Conservation (phyloP, 2,113 vertebrate genomes). For the Bufo bufo region DNA sequence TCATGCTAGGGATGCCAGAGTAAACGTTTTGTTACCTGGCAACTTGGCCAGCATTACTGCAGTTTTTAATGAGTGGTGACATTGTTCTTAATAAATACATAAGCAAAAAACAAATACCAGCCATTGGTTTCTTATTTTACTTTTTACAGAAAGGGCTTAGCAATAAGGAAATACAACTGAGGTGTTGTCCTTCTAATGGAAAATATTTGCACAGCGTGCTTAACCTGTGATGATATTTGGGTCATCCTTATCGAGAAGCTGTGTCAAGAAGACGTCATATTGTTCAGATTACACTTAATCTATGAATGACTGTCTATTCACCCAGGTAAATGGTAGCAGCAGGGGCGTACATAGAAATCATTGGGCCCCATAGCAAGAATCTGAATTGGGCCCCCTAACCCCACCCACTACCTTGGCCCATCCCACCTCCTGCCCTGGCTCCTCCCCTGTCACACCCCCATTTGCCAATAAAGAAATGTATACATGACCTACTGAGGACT, state of each 20-base stretch:
- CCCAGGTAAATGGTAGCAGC: not conserved
- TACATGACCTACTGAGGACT: too few relatives aligned
- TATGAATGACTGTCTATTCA: not conserved
- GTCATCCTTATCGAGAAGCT: not conserved
- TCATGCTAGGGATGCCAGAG: not conserved
- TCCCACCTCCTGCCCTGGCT: too few relatives aligned
- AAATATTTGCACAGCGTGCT: conserved; percentile 6
- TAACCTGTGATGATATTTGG: not conserved
- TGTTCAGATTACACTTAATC: not conserved
- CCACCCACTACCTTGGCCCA: too few relatives aligned
- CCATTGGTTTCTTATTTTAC: not conserved
- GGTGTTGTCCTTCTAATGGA: not conserved
- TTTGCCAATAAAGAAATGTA: too few relatives aligned
- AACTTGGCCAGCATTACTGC: not conserved
- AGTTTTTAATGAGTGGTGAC: not conserved
- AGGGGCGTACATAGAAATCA: too few relatives aligned
- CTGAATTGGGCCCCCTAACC: too few relatives aligned
- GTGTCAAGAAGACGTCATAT: not conserved
- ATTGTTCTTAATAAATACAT: not conserved
- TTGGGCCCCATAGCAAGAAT: too few relatives aligned
- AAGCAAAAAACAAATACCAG: not conserved
- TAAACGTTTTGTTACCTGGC: not conserved
- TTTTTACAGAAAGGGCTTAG: not conserved
- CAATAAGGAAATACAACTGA: not conserved
- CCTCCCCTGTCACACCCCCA: too few relatives aligned